These are phyloP conservation scores for Melieria omissa DNA, from an alignment of 2,888 invertebrate genomes.

Conservation along the genomic window DNA sequence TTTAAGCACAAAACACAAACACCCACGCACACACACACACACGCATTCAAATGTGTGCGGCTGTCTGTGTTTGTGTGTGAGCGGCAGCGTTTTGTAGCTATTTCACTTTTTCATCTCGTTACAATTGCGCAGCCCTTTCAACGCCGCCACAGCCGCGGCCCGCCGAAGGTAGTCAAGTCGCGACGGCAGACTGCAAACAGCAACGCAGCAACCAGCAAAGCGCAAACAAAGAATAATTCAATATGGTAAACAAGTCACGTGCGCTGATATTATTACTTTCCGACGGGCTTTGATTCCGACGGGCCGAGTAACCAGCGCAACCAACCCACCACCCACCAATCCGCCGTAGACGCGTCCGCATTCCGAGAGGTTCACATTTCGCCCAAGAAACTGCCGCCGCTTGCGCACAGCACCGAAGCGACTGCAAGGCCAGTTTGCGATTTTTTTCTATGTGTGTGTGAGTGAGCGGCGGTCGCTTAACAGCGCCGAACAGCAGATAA, in stretches of 20 bases:
- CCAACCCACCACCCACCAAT: no score
- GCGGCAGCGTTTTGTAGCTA: neutral
- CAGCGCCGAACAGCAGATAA: no score
- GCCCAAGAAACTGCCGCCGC: no score
- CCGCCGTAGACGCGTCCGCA: no score
- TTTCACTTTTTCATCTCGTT: no score
- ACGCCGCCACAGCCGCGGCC: no score
- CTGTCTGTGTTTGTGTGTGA: neutral
- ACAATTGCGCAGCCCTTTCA: no score
- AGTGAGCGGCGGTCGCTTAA: neutral
- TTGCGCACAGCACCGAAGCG: no score
- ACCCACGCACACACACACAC: neutral
- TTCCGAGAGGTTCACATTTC: no score
- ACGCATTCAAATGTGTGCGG: neutral
- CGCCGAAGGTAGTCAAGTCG: no score
- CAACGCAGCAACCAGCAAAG: no score
- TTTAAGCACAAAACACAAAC: neutral
- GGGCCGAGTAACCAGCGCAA: neutral
- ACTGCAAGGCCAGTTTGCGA: neutral
- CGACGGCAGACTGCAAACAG: no score
- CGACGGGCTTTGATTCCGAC: slow-evolving; percentile 46
- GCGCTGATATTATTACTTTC: slow-evolving; percentile 53
- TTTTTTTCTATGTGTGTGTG: neutral
- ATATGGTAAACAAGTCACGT: slow-evolving; percentile 63
- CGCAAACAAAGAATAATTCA: slow-evolving; percentile 36